phyloP scores from a whole-genome alignment of 1,140 invertebrate genomes.

The Hyles vespertilio region DNA sequence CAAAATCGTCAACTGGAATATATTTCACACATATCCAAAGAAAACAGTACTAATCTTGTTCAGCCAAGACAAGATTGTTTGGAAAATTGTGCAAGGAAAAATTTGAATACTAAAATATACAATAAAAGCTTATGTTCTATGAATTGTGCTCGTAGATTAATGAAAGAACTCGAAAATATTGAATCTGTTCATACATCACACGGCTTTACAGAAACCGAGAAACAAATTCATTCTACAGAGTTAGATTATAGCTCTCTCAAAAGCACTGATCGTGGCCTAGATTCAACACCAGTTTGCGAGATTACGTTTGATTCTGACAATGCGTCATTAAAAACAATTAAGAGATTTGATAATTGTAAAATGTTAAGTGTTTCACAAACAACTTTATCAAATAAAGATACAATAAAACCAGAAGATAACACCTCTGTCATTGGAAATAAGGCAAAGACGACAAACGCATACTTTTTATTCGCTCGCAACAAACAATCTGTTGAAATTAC shows the following conservation, averaged over 20 bases:
- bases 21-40: not conserved
- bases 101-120: not conserved
- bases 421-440: too few species aligned
- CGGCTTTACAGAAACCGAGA: constrained; percentile 31
- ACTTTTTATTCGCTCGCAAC: constrained; percentile 23
- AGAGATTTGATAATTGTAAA: not conserved
- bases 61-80: too few species aligned
- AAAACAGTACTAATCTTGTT: not conserved
- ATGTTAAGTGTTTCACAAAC: not conserved
- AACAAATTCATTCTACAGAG: constrained; percentile 37
- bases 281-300: not conserved
- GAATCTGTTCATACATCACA: constrained; percentile 20
- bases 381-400: not conserved
- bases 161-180: constrained; percentile 9
- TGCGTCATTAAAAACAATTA: not conserved
- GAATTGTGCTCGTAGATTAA: constrained; percentile 25
- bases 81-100: not conserved
- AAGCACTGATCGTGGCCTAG: not conserved
- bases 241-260: constrained; percentile 20
- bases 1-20: too few species aligned
- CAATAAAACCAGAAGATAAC: not conserved
- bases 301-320: constrained; percentile 4
- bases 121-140: constrained; percentile 34
- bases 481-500: constrained; percentile 7
- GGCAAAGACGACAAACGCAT: constrained; percentile 14